Percentiles rank a stretch among this genome's conserved stretches.
These are phyloP conservation scores for Sesamia inferens DNA, from an alignment of 2,888 invertebrate genomes.

Conservation along the genomic window DNA sequence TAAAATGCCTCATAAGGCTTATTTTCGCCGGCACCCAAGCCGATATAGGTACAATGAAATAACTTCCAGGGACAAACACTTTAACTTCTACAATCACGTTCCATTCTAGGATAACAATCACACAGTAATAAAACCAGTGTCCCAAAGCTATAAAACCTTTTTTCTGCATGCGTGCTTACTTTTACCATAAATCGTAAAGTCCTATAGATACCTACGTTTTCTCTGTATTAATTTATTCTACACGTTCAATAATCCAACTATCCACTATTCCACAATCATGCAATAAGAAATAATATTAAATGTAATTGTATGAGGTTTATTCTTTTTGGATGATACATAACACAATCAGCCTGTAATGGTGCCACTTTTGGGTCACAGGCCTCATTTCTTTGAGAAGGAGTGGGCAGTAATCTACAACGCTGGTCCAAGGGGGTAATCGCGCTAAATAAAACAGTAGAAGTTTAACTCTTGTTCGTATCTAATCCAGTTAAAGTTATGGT, in stretches of 20 bases:
- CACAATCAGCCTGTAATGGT: too few species aligned
- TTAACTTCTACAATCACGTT: conserved; percentile 3
- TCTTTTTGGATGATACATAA: background rate
- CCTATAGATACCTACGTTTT: conserved; percentile 15
- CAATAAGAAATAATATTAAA: conserved; percentile 26
- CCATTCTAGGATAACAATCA: conserved; percentile 26
- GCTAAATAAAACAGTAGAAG: too few species aligned
- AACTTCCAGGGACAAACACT: conserved; percentile 17
- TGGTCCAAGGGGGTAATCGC: too few species aligned
- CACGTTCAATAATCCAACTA: conserved; percentile 39
- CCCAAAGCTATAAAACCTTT: conserved; percentile 26
- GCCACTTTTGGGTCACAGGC: too few species aligned
- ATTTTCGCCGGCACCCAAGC: background rate
- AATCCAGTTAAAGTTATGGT: too few species aligned
- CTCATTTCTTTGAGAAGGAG: too few species aligned
- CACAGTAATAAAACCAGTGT: conserved; percentile 22
- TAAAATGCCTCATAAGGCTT: background rate
- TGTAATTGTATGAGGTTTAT: conserved; percentile 4
- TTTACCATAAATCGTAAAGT: conserved; percentile 38
- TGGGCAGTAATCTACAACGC: too few species aligned
- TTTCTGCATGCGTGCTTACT: conserved; percentile 38
- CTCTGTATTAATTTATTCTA: conserved; percentile 24
- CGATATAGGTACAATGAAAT: conserved; percentile 2
- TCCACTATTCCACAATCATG: background rate
- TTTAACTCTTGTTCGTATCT: too few species aligned